phyloP scores from a whole-genome alignment of 2,113 vertebrate species.

The Microtus montanus region DNA sequence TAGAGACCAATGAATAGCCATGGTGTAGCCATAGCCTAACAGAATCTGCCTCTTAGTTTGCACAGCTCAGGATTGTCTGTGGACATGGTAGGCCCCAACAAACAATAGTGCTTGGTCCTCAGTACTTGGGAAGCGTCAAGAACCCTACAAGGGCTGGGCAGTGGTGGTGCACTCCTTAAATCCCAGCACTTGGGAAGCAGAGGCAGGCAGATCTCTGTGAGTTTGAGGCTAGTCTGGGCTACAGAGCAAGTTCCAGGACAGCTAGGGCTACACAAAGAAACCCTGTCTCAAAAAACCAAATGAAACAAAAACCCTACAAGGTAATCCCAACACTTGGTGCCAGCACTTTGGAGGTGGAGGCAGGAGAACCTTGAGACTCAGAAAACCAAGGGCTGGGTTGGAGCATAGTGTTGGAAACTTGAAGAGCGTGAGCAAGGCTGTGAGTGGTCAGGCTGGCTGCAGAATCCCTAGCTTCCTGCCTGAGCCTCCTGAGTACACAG shows the following conservation, averaged over 20 bases:
- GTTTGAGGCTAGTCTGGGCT: no score
- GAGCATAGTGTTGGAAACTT: background rate
- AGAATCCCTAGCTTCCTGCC: background rate
- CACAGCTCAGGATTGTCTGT: background rate
- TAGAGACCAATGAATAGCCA: no score
- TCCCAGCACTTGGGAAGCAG: no score
- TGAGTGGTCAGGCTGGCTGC: background rate
- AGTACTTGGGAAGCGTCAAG: no score
- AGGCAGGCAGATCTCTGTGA: no score
- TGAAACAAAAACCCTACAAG: no score
- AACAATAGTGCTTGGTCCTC: background rate
- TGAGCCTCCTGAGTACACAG: background rate
- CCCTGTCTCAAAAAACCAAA: no score
- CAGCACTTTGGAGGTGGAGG: background rate
- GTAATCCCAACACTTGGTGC: no score
- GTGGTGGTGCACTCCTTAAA: background rate
- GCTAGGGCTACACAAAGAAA: background rate
- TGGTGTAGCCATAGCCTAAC: background rate
- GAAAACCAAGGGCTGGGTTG: background rate
- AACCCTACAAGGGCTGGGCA: background rate
- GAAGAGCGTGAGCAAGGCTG: background rate
- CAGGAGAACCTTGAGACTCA: no score
- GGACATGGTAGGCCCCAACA: background rate
- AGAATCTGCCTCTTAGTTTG: background rate
- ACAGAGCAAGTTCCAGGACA: no score